Evolutionary conservation across 2,113 vertebrate genomes (phyloP).

Genomic region (Channa argus): DNA sequence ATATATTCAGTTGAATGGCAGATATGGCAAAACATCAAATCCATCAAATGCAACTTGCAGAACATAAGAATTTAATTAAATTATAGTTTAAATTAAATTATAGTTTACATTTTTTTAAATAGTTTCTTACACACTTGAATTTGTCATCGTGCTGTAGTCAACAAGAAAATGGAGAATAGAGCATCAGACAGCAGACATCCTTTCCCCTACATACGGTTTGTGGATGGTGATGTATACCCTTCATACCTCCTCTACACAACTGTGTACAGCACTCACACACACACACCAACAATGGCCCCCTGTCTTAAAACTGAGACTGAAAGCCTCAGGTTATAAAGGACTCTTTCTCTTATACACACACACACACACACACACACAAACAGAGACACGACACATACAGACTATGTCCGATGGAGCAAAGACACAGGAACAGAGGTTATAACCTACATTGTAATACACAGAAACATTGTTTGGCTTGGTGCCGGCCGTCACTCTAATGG

Average conservation of each 20-base stretch:
- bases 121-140: too few species aligned
- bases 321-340: slow-evolving; percentile 36
- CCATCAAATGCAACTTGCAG: too few species aligned
- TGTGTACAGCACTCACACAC: slow-evolving; percentile 12
- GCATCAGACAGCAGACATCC: slow-evolving; percentile 15
- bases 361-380: background rate
- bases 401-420: slow-evolving; percentile 29
- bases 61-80: too few species aligned
- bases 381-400: background rate
- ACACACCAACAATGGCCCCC: slow-evolving; percentile 9
- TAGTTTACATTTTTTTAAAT: too few species aligned
- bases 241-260: slow-evolving; percentile 56
- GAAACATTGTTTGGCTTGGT: slow-evolving; percentile 22
- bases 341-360: background rate
- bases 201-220: background rate
- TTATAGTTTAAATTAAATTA: too few species aligned
- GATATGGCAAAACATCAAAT: too few species aligned
- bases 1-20: too few species aligned
- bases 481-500: slow-evolving; percentile 46
- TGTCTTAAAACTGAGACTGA: slow-evolving; percentile 34
- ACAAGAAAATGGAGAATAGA: background rate
- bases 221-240: slow-evolving; percentile 29
- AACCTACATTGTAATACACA: slow-evolving; percentile 25
- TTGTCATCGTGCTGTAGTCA: too few species aligned
- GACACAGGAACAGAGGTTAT: background rate